phyloP scores from a whole-genome alignment of 2,888 invertebrate genomes.

The Elysia crispata region DNA sequence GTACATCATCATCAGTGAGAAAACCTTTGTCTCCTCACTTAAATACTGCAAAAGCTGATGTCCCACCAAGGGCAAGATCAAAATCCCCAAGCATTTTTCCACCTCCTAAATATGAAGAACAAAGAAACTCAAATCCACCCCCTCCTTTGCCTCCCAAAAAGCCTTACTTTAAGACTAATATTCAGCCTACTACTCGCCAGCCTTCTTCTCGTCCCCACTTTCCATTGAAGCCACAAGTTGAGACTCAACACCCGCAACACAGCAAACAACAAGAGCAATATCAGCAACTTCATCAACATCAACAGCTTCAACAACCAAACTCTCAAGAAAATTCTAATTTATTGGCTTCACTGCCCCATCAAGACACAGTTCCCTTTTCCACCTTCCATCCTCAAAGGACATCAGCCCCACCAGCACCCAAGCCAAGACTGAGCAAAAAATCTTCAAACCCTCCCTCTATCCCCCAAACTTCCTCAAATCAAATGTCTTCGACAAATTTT shows the following conservation, averaged over 20 bases:
- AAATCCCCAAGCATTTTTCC: background rate
- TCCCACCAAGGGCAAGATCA: background rate
- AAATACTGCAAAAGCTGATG: background rate
- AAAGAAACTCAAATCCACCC: background rate
- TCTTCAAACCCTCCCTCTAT: constrained; percentile 10
- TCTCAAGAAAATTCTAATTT: background rate
- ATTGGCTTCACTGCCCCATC: background rate
- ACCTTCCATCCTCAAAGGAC: background rate
- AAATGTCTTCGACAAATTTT: background rate
- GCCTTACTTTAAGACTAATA: background rate
- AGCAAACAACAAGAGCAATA: background rate
- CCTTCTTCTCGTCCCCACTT: background rate
- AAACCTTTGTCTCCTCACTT: background rate
- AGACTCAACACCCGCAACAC: background rate
- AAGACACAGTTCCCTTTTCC: background rate
- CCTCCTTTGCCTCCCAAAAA: background rate
- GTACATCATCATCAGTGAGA: background rate
- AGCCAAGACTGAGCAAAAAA: constrained; percentile 2
- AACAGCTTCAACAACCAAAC: too few species aligned
- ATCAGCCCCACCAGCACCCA: background rate
- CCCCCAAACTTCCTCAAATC: background rate
- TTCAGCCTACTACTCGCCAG: background rate
- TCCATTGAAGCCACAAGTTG: background rate
- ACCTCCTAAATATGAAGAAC: background rate
- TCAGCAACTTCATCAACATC: too few species aligned